These are phyloP conservation scores for Chaetodon auriga DNA, from an alignment of 2,113 vertebrate genomes.

Conservation along the genomic window DNA sequence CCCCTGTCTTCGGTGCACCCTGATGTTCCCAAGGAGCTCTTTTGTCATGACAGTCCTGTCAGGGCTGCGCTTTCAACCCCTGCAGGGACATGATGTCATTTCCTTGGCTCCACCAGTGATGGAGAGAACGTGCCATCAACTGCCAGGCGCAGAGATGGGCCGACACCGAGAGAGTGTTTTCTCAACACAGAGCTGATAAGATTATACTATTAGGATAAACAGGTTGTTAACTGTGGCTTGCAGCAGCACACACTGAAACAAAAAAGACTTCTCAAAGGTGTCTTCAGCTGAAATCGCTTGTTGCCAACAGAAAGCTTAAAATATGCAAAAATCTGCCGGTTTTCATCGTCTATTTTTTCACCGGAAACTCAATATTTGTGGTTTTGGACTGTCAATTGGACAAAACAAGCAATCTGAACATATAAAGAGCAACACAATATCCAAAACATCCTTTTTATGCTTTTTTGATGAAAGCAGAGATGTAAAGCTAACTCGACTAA, in stretches of 20 bases:
- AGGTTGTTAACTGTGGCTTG: constrained; percentile 39
- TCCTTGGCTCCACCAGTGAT: constrained; percentile 76
- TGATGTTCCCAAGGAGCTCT: constrained; percentile 73
- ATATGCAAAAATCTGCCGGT: neutral
- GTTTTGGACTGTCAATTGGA: neutral
- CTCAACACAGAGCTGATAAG: constrained; percentile 54
- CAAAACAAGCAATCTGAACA: neutral
- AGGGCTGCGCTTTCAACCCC: constrained; percentile 70
- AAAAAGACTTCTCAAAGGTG: constrained; percentile 14
- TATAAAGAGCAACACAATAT: neutral
- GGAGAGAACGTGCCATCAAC: constrained; percentile 69
- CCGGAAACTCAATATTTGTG: neutral
- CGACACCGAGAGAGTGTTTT: constrained; percentile 52
- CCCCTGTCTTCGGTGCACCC: constrained; percentile 55
- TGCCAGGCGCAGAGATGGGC: constrained; percentile 58
- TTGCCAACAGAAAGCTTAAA: neutral
- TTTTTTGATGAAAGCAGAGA: neutral
- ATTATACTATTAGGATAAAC: constrained; percentile 37
- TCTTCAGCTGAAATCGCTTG: neutral
- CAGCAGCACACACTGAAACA: constrained; percentile 6
- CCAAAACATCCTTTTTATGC: neutral
- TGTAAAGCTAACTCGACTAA: too few relatives aligned
- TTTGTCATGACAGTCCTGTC: constrained; percentile 81
- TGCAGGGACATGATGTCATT: constrained; percentile 81
- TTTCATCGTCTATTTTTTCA: too few relatives aligned